These are phyloP conservation scores for Myocastor coypus DNA, from an alignment of 2,113 vertebrate species.

Conservation along the genomic window DNA sequence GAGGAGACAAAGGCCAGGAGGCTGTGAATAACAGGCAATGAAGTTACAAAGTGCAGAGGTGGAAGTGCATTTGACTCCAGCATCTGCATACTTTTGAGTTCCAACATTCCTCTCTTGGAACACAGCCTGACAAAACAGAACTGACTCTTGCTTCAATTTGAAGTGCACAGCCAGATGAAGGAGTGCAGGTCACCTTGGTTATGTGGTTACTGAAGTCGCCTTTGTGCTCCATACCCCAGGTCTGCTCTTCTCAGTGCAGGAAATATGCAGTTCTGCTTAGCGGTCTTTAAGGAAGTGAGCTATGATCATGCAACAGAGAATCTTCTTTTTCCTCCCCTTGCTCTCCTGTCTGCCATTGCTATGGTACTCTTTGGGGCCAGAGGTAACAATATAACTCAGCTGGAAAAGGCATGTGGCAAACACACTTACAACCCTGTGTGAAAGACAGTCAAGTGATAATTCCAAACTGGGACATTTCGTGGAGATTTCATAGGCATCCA, in stretches of 20 bases:
- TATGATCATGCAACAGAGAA: slow-evolving; percentile 79
- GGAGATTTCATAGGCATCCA: background rate
- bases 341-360: slow-evolving; percentile 87
- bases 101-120: background rate
- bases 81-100: background rate
- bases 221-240: slow-evolving; percentile 10
- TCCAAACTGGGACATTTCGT: background rate
- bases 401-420: slow-evolving; percentile 87
- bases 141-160: background rate
- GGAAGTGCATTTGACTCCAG: background rate
- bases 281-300: slow-evolving; percentile 87
- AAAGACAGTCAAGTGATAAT: background rate
- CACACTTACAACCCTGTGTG: background rate
- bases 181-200: background rate
- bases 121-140: background rate
- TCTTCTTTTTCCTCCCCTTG: slow-evolving; percentile 88
- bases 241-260: slow-evolving; percentile 73
- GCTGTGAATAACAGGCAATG: background rate
- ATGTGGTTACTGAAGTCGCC: background rate
- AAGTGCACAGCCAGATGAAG: background rate
- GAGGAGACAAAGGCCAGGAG: background rate
- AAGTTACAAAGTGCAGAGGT: background rate
- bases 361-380: slow-evolving; percentile 89
- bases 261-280: slow-evolving; percentile 87
- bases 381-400: slow-evolving; percentile 88